These are phyloP conservation scores for Uropsilus gracilis DNA, from an alignment of 2,113 vertebrate species.

Conservation along the genomic window DNA sequence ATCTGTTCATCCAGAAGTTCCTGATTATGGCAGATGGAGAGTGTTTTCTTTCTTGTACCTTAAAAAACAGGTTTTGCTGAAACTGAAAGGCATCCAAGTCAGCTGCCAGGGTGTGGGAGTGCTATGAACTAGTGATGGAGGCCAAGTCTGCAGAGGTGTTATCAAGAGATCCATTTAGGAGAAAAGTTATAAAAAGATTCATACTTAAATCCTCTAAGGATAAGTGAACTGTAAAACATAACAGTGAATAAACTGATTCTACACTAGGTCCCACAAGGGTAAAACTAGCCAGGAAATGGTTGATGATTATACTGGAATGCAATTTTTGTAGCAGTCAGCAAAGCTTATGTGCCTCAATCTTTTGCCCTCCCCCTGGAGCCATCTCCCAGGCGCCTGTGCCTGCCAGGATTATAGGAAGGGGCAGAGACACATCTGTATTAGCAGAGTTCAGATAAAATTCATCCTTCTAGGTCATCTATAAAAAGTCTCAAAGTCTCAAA, in stretches of 20 bases:
- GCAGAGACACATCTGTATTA: background rate
- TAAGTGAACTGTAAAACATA: conserved; percentile 14
- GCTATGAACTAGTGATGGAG: background rate
- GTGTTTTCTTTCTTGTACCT: background rate
- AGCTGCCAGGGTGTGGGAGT: background rate
- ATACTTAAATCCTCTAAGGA: background rate
- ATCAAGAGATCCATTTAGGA: background rate
- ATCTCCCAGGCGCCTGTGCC: background rate
- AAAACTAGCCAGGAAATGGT: background rate
- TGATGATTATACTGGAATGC: background rate
- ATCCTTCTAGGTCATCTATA: background rate
- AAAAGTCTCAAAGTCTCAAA: background rate
- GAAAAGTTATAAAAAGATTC: background rate
- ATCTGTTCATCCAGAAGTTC: background rate
- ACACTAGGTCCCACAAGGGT: background rate
- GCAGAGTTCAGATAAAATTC: background rate
- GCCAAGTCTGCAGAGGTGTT: background rate
- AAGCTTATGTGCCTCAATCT: background rate
- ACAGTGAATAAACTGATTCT: background rate
- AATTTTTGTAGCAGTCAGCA: conserved; percentile 3
- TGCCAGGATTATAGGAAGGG: background rate
- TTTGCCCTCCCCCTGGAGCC: background rate
- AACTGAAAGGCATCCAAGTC: background rate
- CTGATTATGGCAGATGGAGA: background rate
- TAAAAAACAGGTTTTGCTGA: background rate